These are phyloP conservation scores for Drosophila prolongata DNA, from an alignment of 2,888 invertebrate species.

Conservation along the genomic window DNA sequence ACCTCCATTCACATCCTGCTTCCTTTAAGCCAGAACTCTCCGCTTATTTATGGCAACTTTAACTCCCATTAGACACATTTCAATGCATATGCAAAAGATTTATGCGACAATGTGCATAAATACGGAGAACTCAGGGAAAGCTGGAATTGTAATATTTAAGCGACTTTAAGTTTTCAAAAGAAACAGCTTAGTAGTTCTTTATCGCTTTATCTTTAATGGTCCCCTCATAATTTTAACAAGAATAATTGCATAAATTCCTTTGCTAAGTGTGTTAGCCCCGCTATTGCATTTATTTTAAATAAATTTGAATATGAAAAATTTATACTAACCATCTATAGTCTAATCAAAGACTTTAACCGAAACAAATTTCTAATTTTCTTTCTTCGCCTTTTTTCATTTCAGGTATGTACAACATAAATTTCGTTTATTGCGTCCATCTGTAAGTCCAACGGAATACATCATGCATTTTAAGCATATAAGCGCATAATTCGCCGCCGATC, in stretches of 20 bases:
- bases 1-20: not conserved
- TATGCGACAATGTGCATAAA: slow-evolving; percentile 45
- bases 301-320: no score
- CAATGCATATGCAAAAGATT: slow-evolving; percentile 73
- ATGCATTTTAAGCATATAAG: slow-evolving; percentile 16
- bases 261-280: no score
- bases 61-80: slow-evolving; percentile 82
- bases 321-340: no score
- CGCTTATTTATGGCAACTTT: slow-evolving; percentile 81
- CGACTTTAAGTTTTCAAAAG: not conserved
- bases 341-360: not conserved
- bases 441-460: slow-evolving; percentile 56
- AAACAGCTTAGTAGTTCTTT: no score
- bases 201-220: no score
- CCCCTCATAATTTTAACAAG: no score
- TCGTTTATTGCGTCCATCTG: slow-evolving; percentile 58
- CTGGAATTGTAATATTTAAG: slow-evolving; percentile 1
- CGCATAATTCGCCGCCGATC: slow-evolving; percentile 32
- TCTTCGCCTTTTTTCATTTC: slow-evolving; percentile 51
- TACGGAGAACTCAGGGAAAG: not conserved
- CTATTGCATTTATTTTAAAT: no score
- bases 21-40: slow-evolving; percentile 25
- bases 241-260: no score
- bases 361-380: slow-evolving; percentile 31
- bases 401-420: slow-evolving; percentile 70